Evolutionary conservation across 1,140 invertebrate species (phyloP), one percentile per base, ranked within the genome.

Genomic region (Papilio machaon): DNA sequence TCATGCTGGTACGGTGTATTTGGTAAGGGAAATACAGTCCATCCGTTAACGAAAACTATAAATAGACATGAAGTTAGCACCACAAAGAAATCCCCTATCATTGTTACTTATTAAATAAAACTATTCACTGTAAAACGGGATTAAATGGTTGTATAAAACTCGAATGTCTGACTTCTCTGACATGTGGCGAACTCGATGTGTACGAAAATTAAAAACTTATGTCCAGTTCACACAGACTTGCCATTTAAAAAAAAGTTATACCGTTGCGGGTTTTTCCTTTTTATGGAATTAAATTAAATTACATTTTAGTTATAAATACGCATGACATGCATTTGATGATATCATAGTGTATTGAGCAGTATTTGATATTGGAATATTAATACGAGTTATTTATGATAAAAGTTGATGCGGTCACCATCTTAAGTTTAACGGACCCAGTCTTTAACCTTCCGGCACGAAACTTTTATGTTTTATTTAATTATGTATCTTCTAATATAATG

Each of bases 1-100:
- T 64, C 58, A 47, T 67, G 19, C 6, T 79, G 58, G 47, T 64
- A 64, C n/a, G 52, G 47, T 70, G 54, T 10, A 47, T 79, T 79
- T 13, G 60, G 77, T 73, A 85, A 80, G 9, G 85, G 85, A n/a
- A 85, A 85, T 60, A 85, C 49, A 75, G n/a, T 67, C 82, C 81
- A 83, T 23, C 81, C 52, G 35, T 67, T 67, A 43, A 79, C 80
- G 19, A 49, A 76, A 30, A 13, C 76, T 17, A 81, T 58, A 19
- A 79, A 5, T 0, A 76, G 38, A 52, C 30, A 17, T 49, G 79
- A 35, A 75, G 80, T 15, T 15, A 60, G 60, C 77, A 82, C 54
- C n/a, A 80, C 17, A 64, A 76, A 46, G 17, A 70, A 30, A 67
- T 64, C 73, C 60, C 64, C 64, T 70, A 77, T 70, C 83, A 84